Conservation (phyloP, 2,888 invertebrate species). For the Dryobota labecula region DNA sequence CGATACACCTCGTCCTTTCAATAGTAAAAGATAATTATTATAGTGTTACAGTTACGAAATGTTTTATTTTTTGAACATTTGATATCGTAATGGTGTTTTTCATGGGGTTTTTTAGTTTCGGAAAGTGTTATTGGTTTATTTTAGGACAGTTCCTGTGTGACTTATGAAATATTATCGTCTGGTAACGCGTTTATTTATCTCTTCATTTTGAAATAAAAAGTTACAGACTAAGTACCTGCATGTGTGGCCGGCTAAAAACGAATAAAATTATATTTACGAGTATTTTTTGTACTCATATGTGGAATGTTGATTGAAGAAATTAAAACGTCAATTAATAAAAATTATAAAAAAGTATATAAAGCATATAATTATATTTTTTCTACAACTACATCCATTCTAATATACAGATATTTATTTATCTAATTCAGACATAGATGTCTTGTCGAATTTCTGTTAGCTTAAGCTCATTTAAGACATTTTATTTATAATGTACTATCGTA, state of each 20-base stretch:
- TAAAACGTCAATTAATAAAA: background rate
- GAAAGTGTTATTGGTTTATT: background rate
- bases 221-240: too few relatives aligned
- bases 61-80: background rate
- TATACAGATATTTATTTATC: too few relatives aligned
- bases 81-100: background rate
- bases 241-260: too few relatives aligned
- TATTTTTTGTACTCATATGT: background rate
- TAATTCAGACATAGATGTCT: too few relatives aligned
- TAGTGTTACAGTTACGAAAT: background rate
- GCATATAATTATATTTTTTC: too few relatives aligned
- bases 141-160: background rate
- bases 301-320: background rate
- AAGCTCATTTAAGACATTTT: too few relatives aligned
- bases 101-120: background rate
- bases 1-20: constrained; percentile 69
- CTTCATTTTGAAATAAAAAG: too few relatives aligned
- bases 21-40: constrained; percentile 73
- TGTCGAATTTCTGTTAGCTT: too few relatives aligned
- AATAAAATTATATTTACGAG: too few relatives aligned
- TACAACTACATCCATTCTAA: too few relatives aligned
- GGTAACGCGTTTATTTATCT: background rate
- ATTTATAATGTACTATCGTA: too few relatives aligned
- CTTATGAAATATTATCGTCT: background rate
- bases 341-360: too few relatives aligned